Evolutionary conservation across 2,888 invertebrate genomes (phyloP).

Genomic region (Volucella bombylans): DNA sequence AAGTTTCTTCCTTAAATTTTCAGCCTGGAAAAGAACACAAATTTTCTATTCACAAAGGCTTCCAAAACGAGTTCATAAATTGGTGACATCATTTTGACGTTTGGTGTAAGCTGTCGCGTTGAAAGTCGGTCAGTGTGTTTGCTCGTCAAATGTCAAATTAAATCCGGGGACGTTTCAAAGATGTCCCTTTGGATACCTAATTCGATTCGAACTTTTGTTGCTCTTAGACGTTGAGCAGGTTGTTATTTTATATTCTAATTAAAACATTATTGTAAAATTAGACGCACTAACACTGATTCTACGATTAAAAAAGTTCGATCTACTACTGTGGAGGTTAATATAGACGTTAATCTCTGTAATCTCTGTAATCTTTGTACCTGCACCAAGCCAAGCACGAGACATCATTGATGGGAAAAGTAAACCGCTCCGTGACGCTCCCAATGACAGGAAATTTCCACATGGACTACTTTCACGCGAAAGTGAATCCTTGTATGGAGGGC

Average conservation of each 20-base stretch:
- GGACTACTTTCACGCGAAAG: slow-evolving; percentile 45
- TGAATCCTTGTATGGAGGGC: slow-evolving; percentile 9
- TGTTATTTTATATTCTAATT: slow-evolving; percentile 19
- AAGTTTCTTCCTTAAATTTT: slow-evolving; percentile 93
- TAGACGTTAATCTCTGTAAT: slow-evolving; percentile 1
- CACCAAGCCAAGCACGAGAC: slow-evolving; percentile 60
- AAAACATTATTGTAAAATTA: slow-evolving; percentile 36
- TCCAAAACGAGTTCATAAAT: too few species aligned
- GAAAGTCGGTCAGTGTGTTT: not conserved
- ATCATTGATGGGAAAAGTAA: slow-evolving; percentile 66
- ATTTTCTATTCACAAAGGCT: slow-evolving; percentile 23
- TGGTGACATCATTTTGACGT: too few species aligned
- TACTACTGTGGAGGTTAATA: slow-evolving; percentile 46
- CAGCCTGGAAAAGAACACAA: slow-evolving; percentile 86
- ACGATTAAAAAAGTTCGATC: slow-evolving; percentile 30
- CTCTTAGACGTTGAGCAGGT: not conserved
- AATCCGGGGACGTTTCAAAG: too few species aligned
- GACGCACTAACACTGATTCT: slow-evolving; percentile 47
- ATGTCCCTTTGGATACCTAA: too few species aligned
- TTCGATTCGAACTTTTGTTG: too few species aligned
- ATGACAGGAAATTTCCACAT: slow-evolving; percentile 36
- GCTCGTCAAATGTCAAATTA: too few species aligned
- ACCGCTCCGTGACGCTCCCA: slow-evolving; percentile 23
- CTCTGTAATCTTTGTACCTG: slow-evolving; percentile 53
- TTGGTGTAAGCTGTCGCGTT: not conserved